Evolutionary conservation across 1,140 invertebrate species (phyloP).

Genomic region (Schlechtendalia chinensis): DNA sequence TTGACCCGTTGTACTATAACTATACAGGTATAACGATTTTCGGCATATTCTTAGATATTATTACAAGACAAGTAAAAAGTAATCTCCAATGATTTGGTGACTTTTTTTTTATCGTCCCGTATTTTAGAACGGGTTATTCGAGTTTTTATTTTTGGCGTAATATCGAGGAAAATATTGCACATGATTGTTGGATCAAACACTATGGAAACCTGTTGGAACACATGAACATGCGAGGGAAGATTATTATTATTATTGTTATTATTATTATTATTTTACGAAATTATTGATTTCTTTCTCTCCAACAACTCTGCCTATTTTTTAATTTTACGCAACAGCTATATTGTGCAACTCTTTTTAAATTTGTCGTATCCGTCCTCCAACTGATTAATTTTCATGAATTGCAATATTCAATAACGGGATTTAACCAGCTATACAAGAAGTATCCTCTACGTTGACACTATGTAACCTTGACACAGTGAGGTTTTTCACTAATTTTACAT

Average conservation of each 20-base stretch:
- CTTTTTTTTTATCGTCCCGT: constrained; percentile 24
- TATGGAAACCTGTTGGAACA: constrained; percentile 21
- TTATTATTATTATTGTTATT: not conserved
- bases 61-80: not conserved
- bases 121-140: constrained; percentile 38
- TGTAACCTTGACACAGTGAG: constrained; percentile 32
- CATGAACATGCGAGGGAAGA: not conserved
- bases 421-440: not conserved
- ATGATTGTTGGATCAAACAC: not conserved
- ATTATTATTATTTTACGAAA: constrained; percentile 8
- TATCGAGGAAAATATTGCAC: constrained; percentile 8
- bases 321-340: not conserved
- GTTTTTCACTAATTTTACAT: not conserved
- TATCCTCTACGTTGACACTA: not conserved
- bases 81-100: not conserved
- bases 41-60: constrained; percentile 16
- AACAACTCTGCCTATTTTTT: not conserved
- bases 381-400: not conserved
- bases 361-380: not conserved
- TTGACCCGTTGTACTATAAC: not conserved
- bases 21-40: not conserved
- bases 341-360: constrained; percentile 3
- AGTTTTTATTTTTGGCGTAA: constrained; percentile 30
- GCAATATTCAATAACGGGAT: not conserved
- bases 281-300: constrained; percentile 3